phyloP scores from a whole-genome alignment of 2,888 invertebrate genomes.

The Parnassius orleans region DNA sequence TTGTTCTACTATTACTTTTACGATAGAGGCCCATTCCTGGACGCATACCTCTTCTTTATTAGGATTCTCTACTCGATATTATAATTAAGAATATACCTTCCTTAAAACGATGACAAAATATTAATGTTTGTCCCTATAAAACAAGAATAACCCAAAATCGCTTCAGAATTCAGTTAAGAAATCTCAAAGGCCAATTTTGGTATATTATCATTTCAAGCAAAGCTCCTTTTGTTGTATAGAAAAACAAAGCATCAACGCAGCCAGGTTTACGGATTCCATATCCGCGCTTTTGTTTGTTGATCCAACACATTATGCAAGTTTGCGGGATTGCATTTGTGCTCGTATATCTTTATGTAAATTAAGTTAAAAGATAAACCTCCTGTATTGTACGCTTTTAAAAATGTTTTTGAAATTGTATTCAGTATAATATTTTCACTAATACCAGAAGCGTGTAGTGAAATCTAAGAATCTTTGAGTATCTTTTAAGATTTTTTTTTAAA shows the following conservation, averaged over 20 bases:
- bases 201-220: too few relatives aligned
- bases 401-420: conserved; percentile 7
- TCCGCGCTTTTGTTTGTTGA: conserved; percentile 36
- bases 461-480: too few relatives aligned
- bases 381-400: conserved; percentile 16
- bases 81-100: too few relatives aligned
- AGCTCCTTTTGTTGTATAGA: neutral
- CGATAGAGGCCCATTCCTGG: too few relatives aligned
- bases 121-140: too few relatives aligned
- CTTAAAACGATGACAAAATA: too few relatives aligned
- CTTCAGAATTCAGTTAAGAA: too few relatives aligned
- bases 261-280: conserved; percentile 39
- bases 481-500: neutral
- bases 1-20: too few relatives aligned
- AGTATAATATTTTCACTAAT: neutral
- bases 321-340: conserved; percentile 26
- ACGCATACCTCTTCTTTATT: too few relatives aligned
- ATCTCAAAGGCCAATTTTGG: too few relatives aligned
- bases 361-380: conserved; percentile 15
- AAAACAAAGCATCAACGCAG: conserved; percentile 22
- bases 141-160: too few relatives aligned
- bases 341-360: conserved; percentile 24
- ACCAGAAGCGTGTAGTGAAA: neutral
- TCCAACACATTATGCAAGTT: conserved; percentile 27
- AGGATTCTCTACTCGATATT: too few relatives aligned